Base-by-base conservation (phyloP, 2,113 vertebrate species). In the Thinocorus orbignyianus region DNA sequence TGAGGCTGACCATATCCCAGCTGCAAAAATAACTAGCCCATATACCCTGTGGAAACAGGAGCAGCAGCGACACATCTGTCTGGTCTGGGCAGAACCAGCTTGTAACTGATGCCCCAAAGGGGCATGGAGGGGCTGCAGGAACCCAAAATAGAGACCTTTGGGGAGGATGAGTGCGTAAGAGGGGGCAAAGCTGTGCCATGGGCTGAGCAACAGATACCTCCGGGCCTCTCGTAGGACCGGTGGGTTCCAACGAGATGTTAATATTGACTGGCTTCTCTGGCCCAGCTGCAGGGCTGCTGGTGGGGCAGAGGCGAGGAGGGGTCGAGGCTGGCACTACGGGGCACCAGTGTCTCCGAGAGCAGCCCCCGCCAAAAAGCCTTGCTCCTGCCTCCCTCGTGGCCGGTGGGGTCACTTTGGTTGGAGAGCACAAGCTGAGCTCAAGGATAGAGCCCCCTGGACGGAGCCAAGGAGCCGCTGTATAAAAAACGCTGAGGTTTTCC, bases 401-500 rank as follows among this genome's bases (percentile, higher is more conserved):
- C 55, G 2, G 54, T 51, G 71, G 92, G 94, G 97, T 97, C 95
- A 97, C 95, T 97, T 97, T 96, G 97, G 60, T 48, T 88, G 95
- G 84, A 51, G 81, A 96, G 92, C 44, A 0, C 31, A 35, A 51
- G 94, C 94, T 81, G 80, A 93, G 94, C 96, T 97, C 94, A 97
- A 96, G 95, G 95, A 81, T 96, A 97, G 96, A 96, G 65, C 91
- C 96, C 96, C 94, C 95, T 92, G 94, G 95, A 95, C 81, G 51
- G 91, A 97, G 95, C 90, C 97, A 96, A 97, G 93, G 93, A 97
- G 95, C 96, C 93, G 91, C 95, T 39, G 95, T 90, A 93, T 91
- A 82, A 94, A 99, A 99, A 98, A 97, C 99, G 99, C 99, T 99
- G 99, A 99, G 99, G 99, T 99, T 99, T 99, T 99, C 98, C 98